Evolutionary conservation across 2,113 vertebrate species (phyloP), one percentile per base, ranked within the genome.

Genomic region (Corythoichthys haematopterus): DNA sequence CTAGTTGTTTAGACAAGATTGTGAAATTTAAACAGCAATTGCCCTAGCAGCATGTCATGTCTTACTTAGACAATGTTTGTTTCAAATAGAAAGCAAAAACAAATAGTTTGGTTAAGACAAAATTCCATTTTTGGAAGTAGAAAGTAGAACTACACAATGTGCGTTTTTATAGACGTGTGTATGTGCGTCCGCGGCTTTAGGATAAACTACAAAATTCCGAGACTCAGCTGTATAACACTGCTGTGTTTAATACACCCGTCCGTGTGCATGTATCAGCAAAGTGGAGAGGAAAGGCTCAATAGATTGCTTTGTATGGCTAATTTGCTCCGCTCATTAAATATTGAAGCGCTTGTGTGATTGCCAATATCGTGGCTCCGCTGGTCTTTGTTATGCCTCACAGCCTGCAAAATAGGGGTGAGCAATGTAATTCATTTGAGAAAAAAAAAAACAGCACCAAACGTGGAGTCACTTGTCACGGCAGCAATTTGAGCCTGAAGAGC

Each of bases 281-380:
- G 80, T 78, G 76, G 65, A 56, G 70, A 82, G 80, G 78, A 88
- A 86, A 82, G 74, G 79, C 81, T 84, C 82, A 78, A 88, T 86
- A 80, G 87, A 90, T 88, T 85, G 77, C 77, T 85, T 84, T 84
- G 82, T 83, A 77, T 81, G 80, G 82, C 84, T 90, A 89, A 90
- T 91, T 91, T 91, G 78, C 86, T 78, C 82, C 76, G 83, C 87
- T 92, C 88, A 90, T 91, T 89, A 90, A 90, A 88, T 91, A 90
- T 86, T 90, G 83, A 91, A 79, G 85, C 79, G 83, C 87, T 88
- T 88, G 85, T 88, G 84, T 81, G 84, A 88, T 87, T 87, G 87
- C 81, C 85, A 87, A 88, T 87, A 85, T 77, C 80, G 71, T 52
- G 72, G 80, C 80, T 85, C 76, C 73, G 80, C 66, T 80, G 68